Percentiles rank a stretch among this genome's conserved stretches.
Evolutionary conservation across 2,797 vertebrate genomes (phyloP).

Genomic region (Australoheros facetus): DNA sequence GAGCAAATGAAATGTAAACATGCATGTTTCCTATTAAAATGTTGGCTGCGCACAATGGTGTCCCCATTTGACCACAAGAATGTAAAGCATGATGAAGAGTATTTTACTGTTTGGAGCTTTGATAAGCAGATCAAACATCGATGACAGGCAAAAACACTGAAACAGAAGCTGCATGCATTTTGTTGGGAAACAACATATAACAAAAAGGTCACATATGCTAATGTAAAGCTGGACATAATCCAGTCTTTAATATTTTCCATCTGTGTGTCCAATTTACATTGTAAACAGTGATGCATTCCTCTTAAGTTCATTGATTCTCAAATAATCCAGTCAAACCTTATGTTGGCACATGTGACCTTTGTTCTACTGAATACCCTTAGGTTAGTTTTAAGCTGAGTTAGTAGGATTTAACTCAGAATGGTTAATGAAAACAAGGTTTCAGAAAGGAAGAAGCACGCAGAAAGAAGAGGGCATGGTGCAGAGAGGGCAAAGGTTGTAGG

Average conservation of each 20-base stretch:
- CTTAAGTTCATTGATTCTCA: background rate
- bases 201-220: conserved; percentile 70
- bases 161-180: conserved; percentile 64
- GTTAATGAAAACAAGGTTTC: conserved; percentile 63
- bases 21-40: conserved; percentile 21
- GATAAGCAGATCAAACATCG: conserved; percentile 11
- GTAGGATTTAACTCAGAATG: conserved; percentile 54
- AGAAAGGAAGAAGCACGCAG: conserved; percentile 59
- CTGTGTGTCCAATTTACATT: background rate
- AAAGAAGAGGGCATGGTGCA: conserved; percentile 44
- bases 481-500: conserved; percentile 65
- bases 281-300: background rate
- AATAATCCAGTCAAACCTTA: conserved; percentile 4
- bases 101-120: conserved; percentile 11
- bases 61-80: conserved; percentile 63
- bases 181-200: conserved; percentile 30
- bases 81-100: conserved; percentile 61
- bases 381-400: conserved; percentile 54
- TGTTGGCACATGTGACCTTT: conserved; percentile 68
- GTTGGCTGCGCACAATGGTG: background rate
- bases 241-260: background rate
- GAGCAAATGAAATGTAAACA: background rate
- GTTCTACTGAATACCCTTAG: conserved; percentile 25
- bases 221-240: conserved; percentile 7
- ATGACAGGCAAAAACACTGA: background rate